Evolutionary conservation across 2,113 vertebrate species (phyloP), one percentile per base, ranked within the genome.

Genomic region (Chamaea fasciata): DNA sequence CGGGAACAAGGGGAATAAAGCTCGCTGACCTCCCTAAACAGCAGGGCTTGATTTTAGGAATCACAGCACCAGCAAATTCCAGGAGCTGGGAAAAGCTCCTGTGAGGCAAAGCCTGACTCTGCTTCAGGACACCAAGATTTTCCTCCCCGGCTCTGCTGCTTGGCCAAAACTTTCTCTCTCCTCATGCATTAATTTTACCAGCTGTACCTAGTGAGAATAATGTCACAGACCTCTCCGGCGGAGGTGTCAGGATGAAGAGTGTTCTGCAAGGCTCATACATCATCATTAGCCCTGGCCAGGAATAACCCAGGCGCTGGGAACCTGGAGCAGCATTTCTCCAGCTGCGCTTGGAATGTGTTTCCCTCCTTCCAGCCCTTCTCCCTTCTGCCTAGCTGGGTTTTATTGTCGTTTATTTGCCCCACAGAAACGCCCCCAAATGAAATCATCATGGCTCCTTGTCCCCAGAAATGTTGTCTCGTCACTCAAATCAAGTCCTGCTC

Each of bases 251-350:
- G 62, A 92, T 75, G 75, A 95, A 70, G 64, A 88, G 78, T n/a
- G 77, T 42, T 95, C 92, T 89, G 37, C 10, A 30, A 94, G 55
- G 63, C 63, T 95, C 94, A 47, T 94, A 60, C 15, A 95, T 94
- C 95, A 92, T 95, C 95, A 92, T 96, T 90, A 97, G 70, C 84
- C 50, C 78, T 39, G 52, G 81, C 84, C 67, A 80, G 90, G 89
- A 95, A 91, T 85, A 96, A 87, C 84, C 90, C 30, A 2, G 74
- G 69, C n/a, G 4, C 76, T 77, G 85, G 60, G 83, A 96, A 79
- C 37, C 37, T 16, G 59, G 11, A 73, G 63, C 44, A 63, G 50
- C 39, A 0, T 44, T 92, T 91, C 62, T 85, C 83, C 89, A 89
- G 89, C 81, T 80, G 78, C 68, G 13, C 83, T 93, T 53, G 91